These are phyloP conservation scores for Pycnomerus fuliginosus DNA, from an alignment of 2,888 invertebrate genomes.

Conservation along the genomic window DNA sequence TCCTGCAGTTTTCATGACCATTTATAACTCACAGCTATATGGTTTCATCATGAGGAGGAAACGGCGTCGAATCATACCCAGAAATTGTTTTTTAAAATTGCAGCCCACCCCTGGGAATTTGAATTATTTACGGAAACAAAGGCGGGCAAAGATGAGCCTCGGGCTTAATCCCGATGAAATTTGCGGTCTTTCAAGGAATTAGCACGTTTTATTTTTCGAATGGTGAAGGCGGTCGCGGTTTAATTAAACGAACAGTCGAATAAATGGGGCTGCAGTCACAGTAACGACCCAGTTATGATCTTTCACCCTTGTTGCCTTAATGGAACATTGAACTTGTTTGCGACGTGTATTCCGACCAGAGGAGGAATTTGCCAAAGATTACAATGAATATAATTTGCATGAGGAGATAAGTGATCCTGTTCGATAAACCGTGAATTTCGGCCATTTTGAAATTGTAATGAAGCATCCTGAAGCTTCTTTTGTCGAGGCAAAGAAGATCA, in stretches of 20 bases:
- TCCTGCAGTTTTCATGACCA: conserved; percentile 16
- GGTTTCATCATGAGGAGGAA: conserved; percentile 11
- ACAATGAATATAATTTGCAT: too few species aligned
- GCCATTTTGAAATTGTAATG: too few species aligned
- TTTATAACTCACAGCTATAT: conserved; percentile 15
- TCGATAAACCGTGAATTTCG: too few species aligned
- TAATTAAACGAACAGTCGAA: conserved; percentile 9
- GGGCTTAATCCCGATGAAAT: conserved; percentile 1
- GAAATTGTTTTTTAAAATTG: neutral
- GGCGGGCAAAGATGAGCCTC: neutral
- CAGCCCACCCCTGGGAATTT: conserved; percentile 4
- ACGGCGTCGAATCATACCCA: neutral
- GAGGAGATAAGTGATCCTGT: too few species aligned
- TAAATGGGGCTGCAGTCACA: conserved; percentile 1
- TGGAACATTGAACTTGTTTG: conserved; percentile 5
- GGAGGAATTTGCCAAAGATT: too few species aligned
- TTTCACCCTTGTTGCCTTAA: conserved; percentile 1
- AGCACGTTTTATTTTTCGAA: conserved; percentile 8
- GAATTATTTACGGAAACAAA: conserved; percentile 7
- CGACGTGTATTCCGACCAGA: conserved; percentile 3
- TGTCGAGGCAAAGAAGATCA: too few species aligned
- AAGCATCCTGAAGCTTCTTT: too few species aligned
- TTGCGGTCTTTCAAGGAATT: conserved; percentile 6
- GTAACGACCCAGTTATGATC: conserved; percentile 1
- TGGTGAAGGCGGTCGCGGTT: conserved; percentile 1